Evolutionary conservation across 2,113 vertebrate species (phyloP).

Genomic region (Opisthocomus hoazin): DNA sequence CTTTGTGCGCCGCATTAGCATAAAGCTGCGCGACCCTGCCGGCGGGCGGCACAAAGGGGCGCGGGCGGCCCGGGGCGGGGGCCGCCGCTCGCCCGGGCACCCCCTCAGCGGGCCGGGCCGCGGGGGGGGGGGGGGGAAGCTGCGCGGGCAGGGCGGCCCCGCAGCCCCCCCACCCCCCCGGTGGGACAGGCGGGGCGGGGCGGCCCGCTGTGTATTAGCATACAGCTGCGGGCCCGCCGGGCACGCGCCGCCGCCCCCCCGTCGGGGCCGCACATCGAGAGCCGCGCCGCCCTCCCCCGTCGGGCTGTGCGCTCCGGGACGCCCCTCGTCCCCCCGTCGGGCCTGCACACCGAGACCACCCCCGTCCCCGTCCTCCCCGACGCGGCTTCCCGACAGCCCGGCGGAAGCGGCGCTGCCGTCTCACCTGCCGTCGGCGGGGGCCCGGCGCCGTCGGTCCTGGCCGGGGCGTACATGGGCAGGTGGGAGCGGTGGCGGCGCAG

Average conservation of each 20-base stretch:
- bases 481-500: slow-evolving; percentile 81
- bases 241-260: background rate
- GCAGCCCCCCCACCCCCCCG: slow-evolving; percentile 71
- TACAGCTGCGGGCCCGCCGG: slow-evolving; percentile 84
- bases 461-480: slow-evolving; percentile 83
- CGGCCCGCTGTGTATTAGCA: slow-evolving; percentile 80
- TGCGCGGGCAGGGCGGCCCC: slow-evolving; percentile 80
- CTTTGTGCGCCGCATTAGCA: slow-evolving; percentile 90
- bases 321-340: background rate
- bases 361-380: too few species aligned
- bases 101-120: background rate
- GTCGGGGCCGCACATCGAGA: background rate
- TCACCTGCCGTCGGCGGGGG: background rate
- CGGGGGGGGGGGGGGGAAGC: too few species aligned
- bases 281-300: background rate
- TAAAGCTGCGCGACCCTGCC: slow-evolving; percentile 82
- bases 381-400: too few species aligned
- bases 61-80: background rate
- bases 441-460: background rate
- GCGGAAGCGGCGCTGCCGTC: background rate
- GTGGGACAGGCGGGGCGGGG: slow-evolving; percentile 68
- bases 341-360: background rate
- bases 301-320: background rate
- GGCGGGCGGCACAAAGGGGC: background rate
- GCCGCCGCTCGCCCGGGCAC: background rate